Conservation (phyloP, 1,140 invertebrate genomes). For the Drosophila elegans region DNA sequence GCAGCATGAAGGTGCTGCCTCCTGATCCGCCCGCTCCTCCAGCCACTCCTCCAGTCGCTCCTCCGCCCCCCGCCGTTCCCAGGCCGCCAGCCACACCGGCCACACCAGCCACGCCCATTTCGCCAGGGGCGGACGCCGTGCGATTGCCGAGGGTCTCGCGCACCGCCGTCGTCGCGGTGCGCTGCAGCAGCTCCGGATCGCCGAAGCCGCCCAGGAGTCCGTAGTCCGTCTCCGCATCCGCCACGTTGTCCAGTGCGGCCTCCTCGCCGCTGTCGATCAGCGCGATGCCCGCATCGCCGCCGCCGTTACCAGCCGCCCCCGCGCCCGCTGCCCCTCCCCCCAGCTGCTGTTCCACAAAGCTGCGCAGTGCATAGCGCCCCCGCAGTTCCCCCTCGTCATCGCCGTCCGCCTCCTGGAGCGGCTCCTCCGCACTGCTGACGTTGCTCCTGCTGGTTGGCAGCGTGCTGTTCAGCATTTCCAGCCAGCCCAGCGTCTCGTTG, state of each 20-base stretch:
- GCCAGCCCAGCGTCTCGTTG: constrained; percentile 67
- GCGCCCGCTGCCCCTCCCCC: constrained; percentile 13
- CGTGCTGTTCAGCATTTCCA: constrained; percentile 55
- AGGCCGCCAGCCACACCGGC: not conserved
- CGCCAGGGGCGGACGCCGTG: constrained; percentile 9
- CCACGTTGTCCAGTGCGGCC: constrained; percentile 65
- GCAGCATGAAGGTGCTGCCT: constrained; percentile 86
- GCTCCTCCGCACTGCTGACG: not conserved
- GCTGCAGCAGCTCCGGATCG: constrained; percentile 58
- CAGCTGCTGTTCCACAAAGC: constrained; percentile 69
- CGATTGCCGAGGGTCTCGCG: constrained; percentile 40
- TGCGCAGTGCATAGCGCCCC: constrained; percentile 55
- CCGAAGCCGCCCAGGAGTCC: constrained; percentile 63
- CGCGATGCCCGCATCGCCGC: constrained; percentile 59
- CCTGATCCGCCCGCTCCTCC: constrained; percentile 2
- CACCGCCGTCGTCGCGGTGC: constrained; percentile 46
- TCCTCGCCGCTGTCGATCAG: constrained; percentile 81
- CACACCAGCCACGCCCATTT: not conserved
- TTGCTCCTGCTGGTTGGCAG: constrained; percentile 19
- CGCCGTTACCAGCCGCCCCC: not conserved
- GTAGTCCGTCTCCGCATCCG: constrained; percentile 71
- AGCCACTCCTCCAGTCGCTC: constrained; percentile 2
- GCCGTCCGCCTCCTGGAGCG: not conserved
- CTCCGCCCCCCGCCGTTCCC: constrained; percentile 10
- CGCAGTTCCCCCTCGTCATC: not conserved